Evolutionary conservation across 2,888 invertebrate species (phyloP).

Genomic region (Flexamia atlantica): DNA sequence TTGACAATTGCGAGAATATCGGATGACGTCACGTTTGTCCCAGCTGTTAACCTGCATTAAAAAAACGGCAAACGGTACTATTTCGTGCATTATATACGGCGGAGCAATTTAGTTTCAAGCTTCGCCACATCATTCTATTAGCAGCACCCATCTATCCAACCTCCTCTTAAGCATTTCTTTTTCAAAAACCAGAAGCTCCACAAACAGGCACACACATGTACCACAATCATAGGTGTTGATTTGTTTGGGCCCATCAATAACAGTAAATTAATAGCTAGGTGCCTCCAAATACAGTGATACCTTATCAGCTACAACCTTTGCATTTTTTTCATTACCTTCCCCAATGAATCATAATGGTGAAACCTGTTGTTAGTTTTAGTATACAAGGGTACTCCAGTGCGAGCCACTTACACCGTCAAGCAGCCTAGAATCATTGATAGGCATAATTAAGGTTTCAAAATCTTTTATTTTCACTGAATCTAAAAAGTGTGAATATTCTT

Average conservation of each 20-base stretch:
- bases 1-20: too few relatives aligned
- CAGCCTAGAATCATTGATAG: background rate
- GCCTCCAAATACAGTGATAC: background rate
- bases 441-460: background rate
- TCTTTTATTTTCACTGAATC: background rate
- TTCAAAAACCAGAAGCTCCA: background rate
- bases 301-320: background rate
- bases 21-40: too few relatives aligned
- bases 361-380: background rate
- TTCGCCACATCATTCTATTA: too few relatives aligned
- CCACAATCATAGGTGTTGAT: slow-evolving; percentile 1
- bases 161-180: background rate
- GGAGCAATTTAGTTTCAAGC: too few relatives aligned
- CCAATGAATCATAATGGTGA: slow-evolving; percentile 13
- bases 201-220: background rate
- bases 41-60: too few relatives aligned
- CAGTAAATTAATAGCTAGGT: background rate
- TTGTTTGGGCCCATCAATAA: background rate
- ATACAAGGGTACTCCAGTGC: background rate
- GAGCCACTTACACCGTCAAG: too few relatives aligned
- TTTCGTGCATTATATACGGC: too few relatives aligned
- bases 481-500: background rate
- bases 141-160: background rate
- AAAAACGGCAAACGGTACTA: too few relatives aligned
- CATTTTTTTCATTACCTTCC: background rate